Percentiles rank a stretch among this genome's conserved stretches.
Conservation (phyloP, 1,140 invertebrate species). For the Philotrypesis tridentata region DNA sequence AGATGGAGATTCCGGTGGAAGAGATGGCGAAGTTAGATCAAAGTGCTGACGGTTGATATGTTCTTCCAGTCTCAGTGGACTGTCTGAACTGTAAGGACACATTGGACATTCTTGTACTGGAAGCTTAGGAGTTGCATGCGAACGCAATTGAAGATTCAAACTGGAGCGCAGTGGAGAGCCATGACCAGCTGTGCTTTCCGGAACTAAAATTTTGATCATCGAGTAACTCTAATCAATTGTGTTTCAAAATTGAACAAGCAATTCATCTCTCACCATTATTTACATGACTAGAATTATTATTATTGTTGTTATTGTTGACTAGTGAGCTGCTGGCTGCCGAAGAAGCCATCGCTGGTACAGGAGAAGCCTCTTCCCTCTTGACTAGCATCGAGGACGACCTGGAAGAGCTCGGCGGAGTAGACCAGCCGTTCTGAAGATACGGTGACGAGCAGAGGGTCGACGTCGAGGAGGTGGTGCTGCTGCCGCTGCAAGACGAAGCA, state of each 20-base stretch:
- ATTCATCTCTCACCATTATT: conserved; percentile 51
- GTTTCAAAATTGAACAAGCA: background rate
- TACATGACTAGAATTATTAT: conserved; percentile 65
- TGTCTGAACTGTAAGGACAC: conserved; percentile 85
- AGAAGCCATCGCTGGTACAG: background rate
- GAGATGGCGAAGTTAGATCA: conserved; percentile 86
- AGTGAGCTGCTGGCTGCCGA: background rate
- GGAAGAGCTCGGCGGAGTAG: conserved; percentile 53
- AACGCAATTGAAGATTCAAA: conserved; percentile 73
- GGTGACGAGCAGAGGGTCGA: conserved; percentile 22
- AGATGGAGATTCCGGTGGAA: conserved; percentile 73
- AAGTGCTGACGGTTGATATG: conserved; percentile 91
- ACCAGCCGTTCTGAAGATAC: conserved; percentile 67
- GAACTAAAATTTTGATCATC: conserved; percentile 16
- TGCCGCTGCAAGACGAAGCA: conserved; percentile 7
- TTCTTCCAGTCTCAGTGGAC: conserved; percentile 83
- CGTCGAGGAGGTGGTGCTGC: conserved; percentile 51
- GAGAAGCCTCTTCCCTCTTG: conserved; percentile 15
- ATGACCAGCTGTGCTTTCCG: conserved; percentile 63
- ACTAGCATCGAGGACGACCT: background rate
- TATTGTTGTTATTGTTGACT: conserved; percentile 72
- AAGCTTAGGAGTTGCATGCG: conserved; percentile 68
- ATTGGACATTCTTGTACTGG: conserved; percentile 81
- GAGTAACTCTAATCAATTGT: background rate
- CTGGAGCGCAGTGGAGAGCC: conserved; percentile 75